A percentile compares a stretch with the other conserved stretches of the same genome.
Evolutionary conservation across 2,888 invertebrate species (phyloP).

Genomic region (Arctia plantaginis): DNA sequence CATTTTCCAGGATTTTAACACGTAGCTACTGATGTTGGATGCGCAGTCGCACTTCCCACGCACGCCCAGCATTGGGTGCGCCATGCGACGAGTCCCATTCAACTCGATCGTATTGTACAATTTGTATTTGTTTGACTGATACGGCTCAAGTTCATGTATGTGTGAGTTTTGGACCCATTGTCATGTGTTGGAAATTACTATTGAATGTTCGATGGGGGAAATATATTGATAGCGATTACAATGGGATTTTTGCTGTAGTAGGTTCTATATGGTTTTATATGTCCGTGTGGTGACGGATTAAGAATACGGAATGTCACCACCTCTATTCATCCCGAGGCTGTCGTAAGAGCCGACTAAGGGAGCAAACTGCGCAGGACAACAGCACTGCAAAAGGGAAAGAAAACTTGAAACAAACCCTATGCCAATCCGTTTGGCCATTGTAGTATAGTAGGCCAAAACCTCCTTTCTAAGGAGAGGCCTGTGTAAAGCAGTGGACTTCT

Average conservation of each 20-base stretch:
- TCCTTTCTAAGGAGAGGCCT: no score
- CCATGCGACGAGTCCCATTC: slow-evolving; percentile 18
- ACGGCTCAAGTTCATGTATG: slow-evolving; percentile 10
- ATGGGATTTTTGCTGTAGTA: not conserved
- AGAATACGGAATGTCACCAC: no score
- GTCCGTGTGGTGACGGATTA: no score
- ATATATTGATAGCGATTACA: not conserved
- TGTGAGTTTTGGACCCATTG: slow-evolving; percentile 10
- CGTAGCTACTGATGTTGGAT: not conserved
- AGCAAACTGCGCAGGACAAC: no score
- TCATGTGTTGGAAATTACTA: not conserved
- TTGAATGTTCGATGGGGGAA: not conserved
- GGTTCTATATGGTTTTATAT: not conserved
- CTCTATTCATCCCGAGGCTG: no score
- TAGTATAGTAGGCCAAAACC: no score
- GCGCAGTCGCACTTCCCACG: slow-evolving; percentile 18
- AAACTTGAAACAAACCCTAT: no score
- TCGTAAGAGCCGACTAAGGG: no score
- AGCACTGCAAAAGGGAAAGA: no score
- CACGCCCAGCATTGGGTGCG: slow-evolving; percentile 23
- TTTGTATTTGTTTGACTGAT: slow-evolving; percentile 15
- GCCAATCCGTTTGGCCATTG: no score
- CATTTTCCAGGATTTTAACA: slow-evolving; percentile 6
- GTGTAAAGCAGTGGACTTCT: no score
- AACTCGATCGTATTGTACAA: slow-evolving; percentile 17